A percentile compares a stretch with the other conserved stretches of the same genome.
Conservation (phyloP, 1,140 invertebrate species). For the Acromyrmex heyeri region DNA sequence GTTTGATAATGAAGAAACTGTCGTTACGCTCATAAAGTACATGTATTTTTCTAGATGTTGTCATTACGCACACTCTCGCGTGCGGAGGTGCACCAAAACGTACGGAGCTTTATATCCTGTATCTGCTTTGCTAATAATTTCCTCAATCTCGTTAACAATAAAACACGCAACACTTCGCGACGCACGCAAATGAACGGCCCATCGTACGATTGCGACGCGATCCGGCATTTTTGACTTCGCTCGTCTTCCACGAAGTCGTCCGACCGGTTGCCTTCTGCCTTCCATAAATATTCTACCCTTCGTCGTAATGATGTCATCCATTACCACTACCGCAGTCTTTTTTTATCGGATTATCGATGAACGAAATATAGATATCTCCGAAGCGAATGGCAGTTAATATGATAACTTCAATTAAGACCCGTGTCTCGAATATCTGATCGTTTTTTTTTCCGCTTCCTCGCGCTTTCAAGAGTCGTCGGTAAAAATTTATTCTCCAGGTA, state of each 20-base stretch:
- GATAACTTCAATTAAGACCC: conserved; percentile 54
- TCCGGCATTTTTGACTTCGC: conserved; percentile 65
- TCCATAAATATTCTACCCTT: conserved; percentile 71
- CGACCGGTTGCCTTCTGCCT: conserved; percentile 70
- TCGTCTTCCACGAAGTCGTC: conserved; percentile 60
- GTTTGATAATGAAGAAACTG: conserved; percentile 36
- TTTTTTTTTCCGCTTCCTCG: not conserved
- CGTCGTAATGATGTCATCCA: conserved; percentile 73
- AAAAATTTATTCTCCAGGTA: conserved; percentile 1
- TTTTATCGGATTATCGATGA: conserved; percentile 66
- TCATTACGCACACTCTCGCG: conserved; percentile 43
- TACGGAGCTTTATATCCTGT: not conserved
- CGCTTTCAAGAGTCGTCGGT: not conserved
- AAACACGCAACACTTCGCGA: conserved; percentile 64
- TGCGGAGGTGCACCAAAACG: conserved; percentile 39
- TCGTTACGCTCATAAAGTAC: not conserved
- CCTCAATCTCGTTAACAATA: conserved; percentile 74
- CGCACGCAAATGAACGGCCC: conserved; percentile 63
- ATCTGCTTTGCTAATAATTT: conserved; percentile 60
- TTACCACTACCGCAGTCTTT: conserved; percentile 65
- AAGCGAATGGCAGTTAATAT: conserved; percentile 31
- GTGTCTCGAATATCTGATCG: not conserved
- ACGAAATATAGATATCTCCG: conserved; percentile 59
- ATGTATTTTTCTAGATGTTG: conserved; percentile 25
- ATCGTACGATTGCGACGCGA: conserved; percentile 32